Percentiles rank a stretch among this genome's conserved stretches.
Conservation (phyloP, 2,797 vertebrate genomes). For the Hafferia zeledoni region DNA sequence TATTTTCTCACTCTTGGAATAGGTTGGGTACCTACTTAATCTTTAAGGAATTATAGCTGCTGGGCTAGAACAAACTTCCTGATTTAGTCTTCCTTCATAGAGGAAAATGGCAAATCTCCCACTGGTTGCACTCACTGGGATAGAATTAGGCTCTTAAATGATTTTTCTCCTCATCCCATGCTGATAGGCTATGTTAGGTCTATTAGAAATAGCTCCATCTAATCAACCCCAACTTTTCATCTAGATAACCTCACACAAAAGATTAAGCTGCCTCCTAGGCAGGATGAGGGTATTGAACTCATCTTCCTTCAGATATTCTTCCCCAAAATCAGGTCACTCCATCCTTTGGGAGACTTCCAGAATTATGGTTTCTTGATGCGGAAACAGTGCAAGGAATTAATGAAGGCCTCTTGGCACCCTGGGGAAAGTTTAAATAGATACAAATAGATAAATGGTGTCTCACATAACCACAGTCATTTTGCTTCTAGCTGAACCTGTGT, state of each 20-base stretch:
- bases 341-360: neutral
- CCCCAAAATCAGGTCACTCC: neutral
- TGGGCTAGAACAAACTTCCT: neutral
- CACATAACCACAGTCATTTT: neutral
- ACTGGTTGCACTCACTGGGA: neutral
- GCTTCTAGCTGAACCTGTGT: neutral
- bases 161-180: neutral
- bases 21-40: neutral
- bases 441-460: neutral
- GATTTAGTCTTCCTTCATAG: neutral
- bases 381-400: slow-evolving; percentile 13
- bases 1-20: neutral
- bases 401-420: neutral
- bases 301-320: neutral
- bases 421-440: slow-evolving; percentile 10
- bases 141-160: neutral
- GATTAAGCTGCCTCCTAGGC: neutral
- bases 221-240: neutral
- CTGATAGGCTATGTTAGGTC: neutral
- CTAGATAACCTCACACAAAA: neutral
- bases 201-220: neutral
- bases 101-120: neutral
- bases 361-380: slow-evolving; percentile 20
- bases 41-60: neutral
- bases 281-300: neutral